These are phyloP conservation scores for Nesospiza acunhae DNA, from an alignment of 2,113 vertebrate genomes.

Conservation along the genomic window DNA sequence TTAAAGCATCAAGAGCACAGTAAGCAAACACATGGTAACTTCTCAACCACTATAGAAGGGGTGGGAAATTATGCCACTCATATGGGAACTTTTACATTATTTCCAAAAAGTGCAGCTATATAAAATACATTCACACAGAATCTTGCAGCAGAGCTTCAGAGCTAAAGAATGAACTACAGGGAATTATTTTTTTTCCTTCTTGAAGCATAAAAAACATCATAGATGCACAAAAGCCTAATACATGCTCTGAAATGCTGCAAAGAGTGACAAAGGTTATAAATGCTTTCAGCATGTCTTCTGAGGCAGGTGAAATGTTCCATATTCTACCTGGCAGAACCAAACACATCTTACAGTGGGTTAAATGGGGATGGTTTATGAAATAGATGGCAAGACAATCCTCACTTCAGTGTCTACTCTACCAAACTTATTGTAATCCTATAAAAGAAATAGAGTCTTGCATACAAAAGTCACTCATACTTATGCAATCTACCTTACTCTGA, in stretches of 20 bases:
- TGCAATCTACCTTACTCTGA: background rate
- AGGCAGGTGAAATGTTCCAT: background rate
- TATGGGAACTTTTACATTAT: background rate
- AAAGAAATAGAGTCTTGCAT: background rate
- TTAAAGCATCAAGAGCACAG: background rate
- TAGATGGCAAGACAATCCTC: background rate
- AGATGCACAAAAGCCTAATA: background rate
- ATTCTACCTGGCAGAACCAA: background rate
- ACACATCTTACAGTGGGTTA: background rate
- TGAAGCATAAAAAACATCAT: background rate
- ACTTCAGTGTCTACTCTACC: background rate
- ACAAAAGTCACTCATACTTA: background rate
- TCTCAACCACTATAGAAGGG: background rate
- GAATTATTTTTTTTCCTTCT: background rate
- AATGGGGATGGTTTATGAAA: background rate
- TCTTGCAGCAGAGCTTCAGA: background rate
- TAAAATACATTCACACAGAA: background rate
- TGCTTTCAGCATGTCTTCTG: background rate
- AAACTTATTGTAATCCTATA: background rate
- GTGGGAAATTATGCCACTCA: background rate
- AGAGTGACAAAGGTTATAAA: background rate
- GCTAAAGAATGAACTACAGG: background rate
- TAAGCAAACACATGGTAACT: background rate
- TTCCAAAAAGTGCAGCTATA: background rate
- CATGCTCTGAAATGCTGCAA: background rate